phyloP scores from a whole-genome alignment of 2,113 vertebrate genomes.

The Campylomormyrus tamandua region DNA sequence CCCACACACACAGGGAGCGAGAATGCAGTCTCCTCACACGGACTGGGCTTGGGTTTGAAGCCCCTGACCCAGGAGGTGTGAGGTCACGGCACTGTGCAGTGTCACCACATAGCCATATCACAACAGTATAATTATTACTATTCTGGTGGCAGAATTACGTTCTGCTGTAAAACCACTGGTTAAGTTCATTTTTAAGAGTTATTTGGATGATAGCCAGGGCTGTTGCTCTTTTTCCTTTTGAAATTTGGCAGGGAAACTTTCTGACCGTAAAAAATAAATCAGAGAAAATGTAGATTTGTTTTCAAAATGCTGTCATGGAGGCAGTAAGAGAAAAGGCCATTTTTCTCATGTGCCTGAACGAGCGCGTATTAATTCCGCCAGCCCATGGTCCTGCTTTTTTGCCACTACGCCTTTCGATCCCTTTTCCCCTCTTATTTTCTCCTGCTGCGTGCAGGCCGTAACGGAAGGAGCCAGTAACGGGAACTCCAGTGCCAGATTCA shows the following conservation, averaged over 20 bases:
- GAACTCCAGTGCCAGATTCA: not conserved
- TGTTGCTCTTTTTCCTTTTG: not conserved
- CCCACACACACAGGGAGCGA: not conserved
- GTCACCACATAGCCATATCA: not conserved
- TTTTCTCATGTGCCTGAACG: constrained; percentile 42
- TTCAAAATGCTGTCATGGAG: constrained; percentile 7
- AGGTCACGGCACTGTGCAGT: not conserved
- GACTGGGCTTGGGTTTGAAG: not conserved
- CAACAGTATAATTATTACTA: not conserved
- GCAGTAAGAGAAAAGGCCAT: constrained; percentile 11
- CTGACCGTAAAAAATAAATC: not conserved
- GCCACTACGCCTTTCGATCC: constrained; percentile 8
- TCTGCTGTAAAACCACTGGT: not conserved
- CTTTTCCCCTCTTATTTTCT: not conserved
- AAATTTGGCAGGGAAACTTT: not conserved
- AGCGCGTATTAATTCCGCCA: constrained; percentile 34
- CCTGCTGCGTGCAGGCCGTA: not conserved
- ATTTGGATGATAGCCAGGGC: not conserved
- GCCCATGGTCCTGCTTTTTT: constrained; percentile 22
- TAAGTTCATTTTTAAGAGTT: not conserved
- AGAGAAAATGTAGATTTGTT: not conserved
- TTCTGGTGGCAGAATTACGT: not conserved
- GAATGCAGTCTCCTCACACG: not conserved
- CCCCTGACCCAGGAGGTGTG: not conserved
- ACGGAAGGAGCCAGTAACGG: not conserved